A percentile compares a stretch with the other conserved stretches of the same genome.
Evolutionary conservation across 2,797 vertebrate genomes (phyloP).

Genomic region (Gambelia wislizenii): DNA sequence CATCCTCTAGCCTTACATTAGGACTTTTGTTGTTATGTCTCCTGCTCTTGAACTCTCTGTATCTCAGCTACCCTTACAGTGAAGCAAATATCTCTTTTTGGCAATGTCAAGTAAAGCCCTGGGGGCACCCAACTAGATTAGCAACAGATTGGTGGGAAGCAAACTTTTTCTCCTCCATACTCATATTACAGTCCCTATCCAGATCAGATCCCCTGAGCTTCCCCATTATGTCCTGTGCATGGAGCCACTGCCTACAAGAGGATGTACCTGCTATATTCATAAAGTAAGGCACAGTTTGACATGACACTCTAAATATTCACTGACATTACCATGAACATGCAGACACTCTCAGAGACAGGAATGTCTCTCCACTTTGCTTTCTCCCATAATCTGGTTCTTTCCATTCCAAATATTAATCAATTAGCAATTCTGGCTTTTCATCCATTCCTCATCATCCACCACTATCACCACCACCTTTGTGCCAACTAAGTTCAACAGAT

Average conservation of each 20-base stretch:
- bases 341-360: neutral
- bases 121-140: neutral
- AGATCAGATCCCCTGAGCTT: neutral
- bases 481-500: neutral
- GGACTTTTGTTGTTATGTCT: neutral
- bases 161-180: neutral
- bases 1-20: neutral
- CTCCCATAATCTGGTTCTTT: neutral
- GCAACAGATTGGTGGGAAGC: neutral
- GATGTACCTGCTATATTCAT: neutral
- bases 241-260: too few species aligned
- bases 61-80: neutral
- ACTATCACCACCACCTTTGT: neutral
- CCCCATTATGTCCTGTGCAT: neutral
- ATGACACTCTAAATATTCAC: neutral
- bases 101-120: neutral
- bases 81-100: neutral
- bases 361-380: neutral
- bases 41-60: neutral
- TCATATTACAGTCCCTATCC: neutral
- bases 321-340: neutral
- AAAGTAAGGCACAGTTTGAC: neutral
- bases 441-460: too few species aligned
- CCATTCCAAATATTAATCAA: neutral
- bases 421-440: neutral